phyloP scores from a whole-genome alignment of 2,797 vertebrate genomes.

The Monodelphis domestica region DNA sequence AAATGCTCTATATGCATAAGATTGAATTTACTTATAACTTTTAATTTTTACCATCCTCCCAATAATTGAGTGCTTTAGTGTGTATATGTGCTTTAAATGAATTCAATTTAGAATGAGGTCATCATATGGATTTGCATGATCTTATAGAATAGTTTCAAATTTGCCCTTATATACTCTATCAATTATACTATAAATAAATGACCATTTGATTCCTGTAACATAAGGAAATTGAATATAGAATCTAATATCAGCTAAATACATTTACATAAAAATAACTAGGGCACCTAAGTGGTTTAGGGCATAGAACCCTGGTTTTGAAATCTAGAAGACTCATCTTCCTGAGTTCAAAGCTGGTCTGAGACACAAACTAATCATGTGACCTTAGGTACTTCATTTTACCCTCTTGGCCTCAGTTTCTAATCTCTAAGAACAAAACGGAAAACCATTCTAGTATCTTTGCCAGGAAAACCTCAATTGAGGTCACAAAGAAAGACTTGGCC shows the following conservation, averaged over 20 bases:
- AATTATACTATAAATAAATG: conserved; percentile 19
- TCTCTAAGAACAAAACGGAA: no score
- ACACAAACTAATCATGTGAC: no score
- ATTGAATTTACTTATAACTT: conserved; percentile 20
- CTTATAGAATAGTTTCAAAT: neutral
- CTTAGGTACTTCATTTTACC: no score
- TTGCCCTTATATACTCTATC: neutral
- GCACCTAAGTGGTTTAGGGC: no score
- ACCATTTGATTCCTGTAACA: neutral
- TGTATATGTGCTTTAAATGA: neutral
- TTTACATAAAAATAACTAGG: neutral
- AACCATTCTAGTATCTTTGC: no score
- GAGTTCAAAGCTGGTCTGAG: neutral
- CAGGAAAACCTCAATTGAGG: no score
- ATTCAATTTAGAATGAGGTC: neutral
- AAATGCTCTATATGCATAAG: neutral
- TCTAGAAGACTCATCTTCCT: no score
- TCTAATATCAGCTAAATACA: neutral
- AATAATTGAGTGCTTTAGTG: neutral
- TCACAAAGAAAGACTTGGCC: no score
- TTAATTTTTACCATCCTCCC: neutral
- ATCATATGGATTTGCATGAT: neutral
- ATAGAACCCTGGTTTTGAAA: no score
- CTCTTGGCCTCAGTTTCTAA: no score
- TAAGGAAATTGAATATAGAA: neutral